Conservation (phyloP, 2,888 invertebrate species). For the Shargacucullia verbasci region DNA sequence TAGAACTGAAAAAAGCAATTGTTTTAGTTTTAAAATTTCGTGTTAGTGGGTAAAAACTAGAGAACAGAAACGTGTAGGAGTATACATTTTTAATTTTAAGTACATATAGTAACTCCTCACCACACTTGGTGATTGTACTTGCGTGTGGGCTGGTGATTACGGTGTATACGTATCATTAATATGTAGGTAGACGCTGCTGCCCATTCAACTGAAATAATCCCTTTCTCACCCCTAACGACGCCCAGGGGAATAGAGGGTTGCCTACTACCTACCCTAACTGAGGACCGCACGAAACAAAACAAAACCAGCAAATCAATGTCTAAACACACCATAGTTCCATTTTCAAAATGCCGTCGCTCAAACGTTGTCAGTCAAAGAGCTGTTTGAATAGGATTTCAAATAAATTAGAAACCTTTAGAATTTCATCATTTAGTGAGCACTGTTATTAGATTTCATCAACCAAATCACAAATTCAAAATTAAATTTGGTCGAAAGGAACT, state of each 20-base stretch:
- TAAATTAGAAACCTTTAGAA: slow-evolving; percentile 69
- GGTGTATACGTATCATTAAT: slow-evolving; percentile 28
- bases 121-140: slow-evolving; percentile 2
- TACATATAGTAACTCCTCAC: neutral
- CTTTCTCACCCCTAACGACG: slow-evolving; percentile 52
- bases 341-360: slow-evolving; percentile 43
- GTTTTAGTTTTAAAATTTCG: too few species aligned
- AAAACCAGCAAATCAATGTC: slow-evolving; percentile 21
- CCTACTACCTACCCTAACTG: slow-evolving; percentile 7
- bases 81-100: too few species aligned
- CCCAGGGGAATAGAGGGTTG: slow-evolving; percentile 36
- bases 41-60: too few species aligned
- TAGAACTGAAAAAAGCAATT: too few species aligned
- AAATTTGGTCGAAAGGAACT: slow-evolving; percentile 64
- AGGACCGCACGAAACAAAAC: slow-evolving; percentile 21
- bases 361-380: slow-evolving; percentile 45
- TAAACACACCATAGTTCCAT: slow-evolving; percentile 26
- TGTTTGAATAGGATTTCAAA: slow-evolving; percentile 69
- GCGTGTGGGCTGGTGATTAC: slow-evolving; percentile 28
- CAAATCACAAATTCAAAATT: slow-evolving; percentile 67
- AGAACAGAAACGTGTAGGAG: too few species aligned
- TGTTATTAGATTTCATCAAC: slow-evolving; percentile 74
- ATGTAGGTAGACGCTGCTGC: slow-evolving; percentile 33
- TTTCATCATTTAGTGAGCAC: slow-evolving; percentile 70
- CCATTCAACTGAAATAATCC: slow-evolving; percentile 43